These are phyloP conservation scores for Epirrita christyi DNA, from an alignment of 2,888 invertebrate species.

Conservation along the genomic window DNA sequence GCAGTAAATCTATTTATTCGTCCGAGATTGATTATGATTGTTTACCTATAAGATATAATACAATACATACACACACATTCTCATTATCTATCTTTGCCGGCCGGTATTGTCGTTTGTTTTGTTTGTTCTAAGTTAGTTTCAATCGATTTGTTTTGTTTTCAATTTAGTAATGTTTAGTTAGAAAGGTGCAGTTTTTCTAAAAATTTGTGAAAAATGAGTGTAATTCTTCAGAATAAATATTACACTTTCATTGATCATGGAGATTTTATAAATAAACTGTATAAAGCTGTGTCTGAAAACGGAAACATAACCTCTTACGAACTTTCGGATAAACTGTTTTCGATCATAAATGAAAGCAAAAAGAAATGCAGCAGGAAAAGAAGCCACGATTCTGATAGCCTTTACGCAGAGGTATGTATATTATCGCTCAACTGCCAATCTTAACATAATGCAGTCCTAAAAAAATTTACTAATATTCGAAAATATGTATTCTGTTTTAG, in stretches of 20 bases:
- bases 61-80: too few species aligned
- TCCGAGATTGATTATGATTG: too few species aligned
- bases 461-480: neutral
- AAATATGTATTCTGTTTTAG: slow-evolving; percentile 48
- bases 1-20: too few species aligned
- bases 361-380: slow-evolving; percentile 53
- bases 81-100: too few species aligned
- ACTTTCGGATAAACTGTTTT: slow-evolving; percentile 58
- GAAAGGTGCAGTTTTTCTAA: neutral
- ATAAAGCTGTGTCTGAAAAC: slow-evolving; percentile 49
- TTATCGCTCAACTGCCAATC: neutral
- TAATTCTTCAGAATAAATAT: slow-evolving; percentile 34
- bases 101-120: neutral
- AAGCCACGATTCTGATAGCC: slow-evolving; percentile 39
- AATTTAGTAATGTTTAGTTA: neutral
- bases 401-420: slow-evolving; percentile 55
- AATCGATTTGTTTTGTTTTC: neutral
- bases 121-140: neutral
- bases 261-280: slow-evolving; percentile 53
- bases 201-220: slow-evolving; percentile 35
- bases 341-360: slow-evolving; percentile 46
- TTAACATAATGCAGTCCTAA: neutral
- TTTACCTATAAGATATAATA: too few species aligned
- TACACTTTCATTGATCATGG: slow-evolving; percentile 60
- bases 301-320: slow-evolving; percentile 43